phyloP scores from a whole-genome alignment of 2,113 vertebrate genomes.

The Tetraodon nigroviridis region DNA sequence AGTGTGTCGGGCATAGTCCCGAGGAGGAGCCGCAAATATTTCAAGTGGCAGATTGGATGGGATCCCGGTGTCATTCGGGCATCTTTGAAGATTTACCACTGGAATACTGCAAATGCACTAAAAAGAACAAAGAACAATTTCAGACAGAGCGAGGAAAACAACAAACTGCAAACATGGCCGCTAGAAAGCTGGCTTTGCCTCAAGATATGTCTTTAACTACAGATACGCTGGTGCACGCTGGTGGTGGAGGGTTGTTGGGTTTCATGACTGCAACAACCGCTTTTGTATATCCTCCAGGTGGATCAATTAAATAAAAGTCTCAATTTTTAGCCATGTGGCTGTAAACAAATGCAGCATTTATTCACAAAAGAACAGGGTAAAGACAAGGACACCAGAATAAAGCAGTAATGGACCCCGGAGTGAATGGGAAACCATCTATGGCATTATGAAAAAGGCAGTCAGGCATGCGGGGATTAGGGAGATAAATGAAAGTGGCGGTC shows the following conservation, averaged over 20 bases:
- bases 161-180: too few species aligned
- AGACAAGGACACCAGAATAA: conserved; percentile 10
- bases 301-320: conserved; percentile 5
- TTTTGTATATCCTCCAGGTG: conserved; percentile 9
- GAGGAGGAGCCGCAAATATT: conserved; percentile 13
- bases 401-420: conserved; percentile 9
- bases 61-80: conserved; percentile 10
- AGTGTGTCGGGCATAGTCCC: conserved; percentile 25
- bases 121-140: conserved; percentile 12
- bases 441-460: conserved; percentile 29
- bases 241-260: conserved; percentile 9
- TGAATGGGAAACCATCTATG: conserved; percentile 16
- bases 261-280: conserved; percentile 20
- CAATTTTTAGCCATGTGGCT: not conserved
- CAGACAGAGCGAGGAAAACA: too few species aligned
- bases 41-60: conserved; percentile 8
- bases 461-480: conserved; percentile 18
- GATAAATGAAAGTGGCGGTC: conserved; percentile 39
- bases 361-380: conserved; percentile 28
- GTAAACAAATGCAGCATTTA: not conserved
- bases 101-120: conserved; percentile 40
- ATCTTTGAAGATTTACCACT: conserved; percentile 8
- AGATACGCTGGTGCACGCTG: conserved; percentile 11
- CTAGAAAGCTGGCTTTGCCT: not conserved
- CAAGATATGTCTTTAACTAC: conserved; percentile 13